Base-by-base conservation (phyloP, 2,888 invertebrate genomes). In the Amaurobius ferox region DNA sequence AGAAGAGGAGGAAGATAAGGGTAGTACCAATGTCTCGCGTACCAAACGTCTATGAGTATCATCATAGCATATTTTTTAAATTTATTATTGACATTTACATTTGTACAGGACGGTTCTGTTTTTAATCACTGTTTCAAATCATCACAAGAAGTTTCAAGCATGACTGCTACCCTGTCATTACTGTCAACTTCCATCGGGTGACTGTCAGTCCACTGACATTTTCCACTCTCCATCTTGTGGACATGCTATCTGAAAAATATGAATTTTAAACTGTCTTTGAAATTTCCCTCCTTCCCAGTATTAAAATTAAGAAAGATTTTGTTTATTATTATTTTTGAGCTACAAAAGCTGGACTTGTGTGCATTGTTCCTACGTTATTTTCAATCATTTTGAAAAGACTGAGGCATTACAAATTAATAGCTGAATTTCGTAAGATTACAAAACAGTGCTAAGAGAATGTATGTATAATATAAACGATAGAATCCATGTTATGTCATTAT, bases 21-120 rank as follows among this genome's bases (percentile, higher is more conserved):
- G 90, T 32, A 35, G 79, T 23, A 74, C 89, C 93, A 89, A 90
- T 88, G 90, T 92, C 91, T 94, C 94, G 78, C 93, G 94, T 90
- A 93, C 94, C 88, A 95, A 95, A 92, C 93, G 95, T 91, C 94
- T 95, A 91, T 94, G 95, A 88, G 93, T 95, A 90, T 94, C 95
- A 94, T 95, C 88, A 88, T 88, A 86, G 88, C 86, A 88, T 87
- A 74, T 76, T 86, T 85, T 83, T 72, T 32, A 73, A n/a, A 73
- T 39, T 26, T 55, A 80, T 67, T 67, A 55, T 35, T 28, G 35
- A 40, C 30, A 66, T 40, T 55, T 61, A 67, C 30, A 35, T 48
- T 55, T 78, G 85, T 79, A 73, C 79, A 78, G 71, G 76, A 61
- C 62, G 40, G 71, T 66, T 55, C n/a, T n/a, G 76, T 71, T 83